Base-by-base conservation (phyloP, 2,113 vertebrate species). In the Jacana jacana region DNA sequence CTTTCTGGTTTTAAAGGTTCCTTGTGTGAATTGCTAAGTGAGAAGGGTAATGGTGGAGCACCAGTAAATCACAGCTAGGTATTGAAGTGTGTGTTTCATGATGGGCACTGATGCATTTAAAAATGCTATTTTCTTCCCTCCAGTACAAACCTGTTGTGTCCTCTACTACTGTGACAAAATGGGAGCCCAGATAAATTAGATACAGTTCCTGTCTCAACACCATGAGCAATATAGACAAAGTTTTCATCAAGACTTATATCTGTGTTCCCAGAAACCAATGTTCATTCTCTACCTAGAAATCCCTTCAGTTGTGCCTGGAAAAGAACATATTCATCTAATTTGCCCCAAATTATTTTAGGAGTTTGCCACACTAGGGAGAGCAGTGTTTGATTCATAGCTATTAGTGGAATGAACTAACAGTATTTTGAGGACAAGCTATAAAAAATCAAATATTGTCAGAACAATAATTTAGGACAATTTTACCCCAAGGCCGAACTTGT, bases 361-460 rank as follows among this genome's bases (percentile, higher is more conserved):
- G 3, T 75, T 95, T 86, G 44, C n/a, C 37, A 48, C 1, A 10
- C 39, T 40, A 52, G 90, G 58, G 48, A 73, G 4, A 70, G 7
- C 9, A 2, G 16, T 31, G 16, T 57, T 61, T 48, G 33, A 66
- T 81, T 69, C 37, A 48, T 40, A 71, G 57, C 40, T 76, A 11
- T 70, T 82, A 79, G 23, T 78, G 52, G 27, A 77, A 48, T 63
- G 58, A 78, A 33, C 18, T 78, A 72, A 85, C 23, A 33, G 54
- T 75, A 71, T 93, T 88, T 90, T 94, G 87, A 73, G 68, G 75
- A 91, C 86, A 96, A 90, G 77, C 35, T 39, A 60, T 66, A 94
- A 95, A 71, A 40, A 81, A 75, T 66, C 55, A 93, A 82, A 93
- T 2, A 3, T 52, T 81, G 60, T 80, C 68, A 91, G 51, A 55